Evolutionary conservation across 2,888 invertebrate genomes (phyloP).

Genomic region (Eueremaeus valkanovi): DNA sequence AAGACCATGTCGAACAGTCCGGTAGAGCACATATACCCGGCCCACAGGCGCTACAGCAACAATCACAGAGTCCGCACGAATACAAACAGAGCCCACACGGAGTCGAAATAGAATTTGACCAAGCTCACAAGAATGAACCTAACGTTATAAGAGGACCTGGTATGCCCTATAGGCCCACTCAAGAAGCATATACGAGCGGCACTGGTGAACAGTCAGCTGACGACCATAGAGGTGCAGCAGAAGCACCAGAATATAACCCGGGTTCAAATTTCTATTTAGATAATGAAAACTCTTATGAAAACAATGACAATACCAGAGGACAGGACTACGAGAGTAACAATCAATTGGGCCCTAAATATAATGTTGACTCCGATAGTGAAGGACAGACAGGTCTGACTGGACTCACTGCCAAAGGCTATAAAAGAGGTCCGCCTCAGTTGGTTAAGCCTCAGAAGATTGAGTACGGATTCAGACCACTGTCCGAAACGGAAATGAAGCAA

Average conservation of each 20-base stretch:
- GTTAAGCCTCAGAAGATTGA: conserved; percentile 10
- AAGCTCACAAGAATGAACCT: conserved; percentile 1
- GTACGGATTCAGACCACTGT: conserved; percentile 11
- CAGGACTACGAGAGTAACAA: not conserved
- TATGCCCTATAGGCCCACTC: not conserved
- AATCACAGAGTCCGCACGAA: not conserved
- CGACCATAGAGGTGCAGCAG: not conserved
- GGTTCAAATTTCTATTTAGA: too few relatives aligned
- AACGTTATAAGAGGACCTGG: not conserved
- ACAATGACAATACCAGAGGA: not conserved
- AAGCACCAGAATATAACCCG: not conserved
- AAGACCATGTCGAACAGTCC: not conserved
- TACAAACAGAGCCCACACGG: not conserved
- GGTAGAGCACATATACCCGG: not conserved
- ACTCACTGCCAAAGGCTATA: not conserved
- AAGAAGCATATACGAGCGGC: not conserved
- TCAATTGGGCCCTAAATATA: conserved; percentile 14
- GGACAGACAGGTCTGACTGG: too few relatives aligned
- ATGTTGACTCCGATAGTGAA: not conserved
- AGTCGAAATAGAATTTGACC: conserved; percentile 29
- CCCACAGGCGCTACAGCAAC: conserved; percentile 30
- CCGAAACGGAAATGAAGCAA: not conserved
- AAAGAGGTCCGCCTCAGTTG: not conserved
- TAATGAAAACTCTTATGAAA: not conserved
- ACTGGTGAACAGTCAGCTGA: not conserved